Base-by-base conservation (phyloP, 2,113 vertebrate genomes). In the Marcusenius ussheri region DNA sequence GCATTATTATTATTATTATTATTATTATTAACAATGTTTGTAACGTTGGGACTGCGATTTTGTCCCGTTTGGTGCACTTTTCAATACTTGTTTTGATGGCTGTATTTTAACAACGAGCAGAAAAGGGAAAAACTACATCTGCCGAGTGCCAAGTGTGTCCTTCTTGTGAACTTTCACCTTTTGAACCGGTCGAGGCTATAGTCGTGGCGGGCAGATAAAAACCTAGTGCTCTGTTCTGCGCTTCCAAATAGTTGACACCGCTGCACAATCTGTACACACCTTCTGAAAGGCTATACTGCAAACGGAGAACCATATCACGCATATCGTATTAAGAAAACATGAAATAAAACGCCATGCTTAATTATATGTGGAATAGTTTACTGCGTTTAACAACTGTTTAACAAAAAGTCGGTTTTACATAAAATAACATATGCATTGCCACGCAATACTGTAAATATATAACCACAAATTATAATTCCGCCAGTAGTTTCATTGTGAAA, bases 121-220 rank as follows among this genome's bases (percentile, higher is more conserved):
- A 6, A 80, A 42, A 80, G 35, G 5, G 19, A 45, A 84, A 46
- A 84, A 45, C 39, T 46, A 84, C 83, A 53, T 53, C 45, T 56
- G 85, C 47, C 49, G 50, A 53, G 49, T 87, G 85, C n/a, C 49
- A 39, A 53, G 49, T 9, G 45, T 93, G 94, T 91, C 95, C 95
- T 24, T 77, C 85, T 91, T 87, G 89, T 96, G 95, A 96, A 96
- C 96, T 95, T 95, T 95, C 95, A 96, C 95, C 95, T 96, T 94
- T 58, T 92, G 94, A 95, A 95, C 95, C 93, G 93, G 70, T 86
- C 87, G 92, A 89, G 90, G 90, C 91, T 92, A 83, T 5, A 83
- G 89, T 89, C 91, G 94, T 94, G 92, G 93, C 92, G 21, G 42
- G 83, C 62, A 35, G n/a, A 56, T 3, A 53, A 47, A 80, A 39